phyloP scores from a whole-genome alignment of 2,113 vertebrate species.

The Morone chrysops region DNA sequence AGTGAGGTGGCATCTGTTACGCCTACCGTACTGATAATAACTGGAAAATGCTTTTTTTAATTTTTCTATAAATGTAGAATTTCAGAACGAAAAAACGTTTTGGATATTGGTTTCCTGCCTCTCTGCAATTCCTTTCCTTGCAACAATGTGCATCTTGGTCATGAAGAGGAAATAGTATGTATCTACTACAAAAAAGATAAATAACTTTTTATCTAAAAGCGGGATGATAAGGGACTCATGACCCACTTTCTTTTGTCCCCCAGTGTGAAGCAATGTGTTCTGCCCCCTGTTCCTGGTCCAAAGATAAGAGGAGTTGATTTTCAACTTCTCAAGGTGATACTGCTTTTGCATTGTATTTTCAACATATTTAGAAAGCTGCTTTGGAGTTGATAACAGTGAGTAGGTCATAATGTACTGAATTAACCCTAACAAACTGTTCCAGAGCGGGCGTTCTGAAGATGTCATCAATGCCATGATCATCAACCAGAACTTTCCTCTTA shows the following conservation, averaged over 20 bases:
- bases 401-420: not conserved
- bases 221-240: slow-evolving; percentile 7
- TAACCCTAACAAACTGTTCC: slow-evolving; percentile 8
- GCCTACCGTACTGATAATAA: not conserved
- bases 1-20: not conserved
- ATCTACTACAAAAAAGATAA: not conserved
- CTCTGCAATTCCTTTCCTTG: slow-evolving; percentile 81
- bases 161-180: slow-evolving; percentile 89
- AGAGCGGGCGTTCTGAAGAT: slow-evolving; percentile 89
- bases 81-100: slow-evolving; percentile 76
- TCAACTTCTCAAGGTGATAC: slow-evolving; percentile 88
- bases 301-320: slow-evolving; percentile 93
- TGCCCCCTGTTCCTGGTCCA: slow-evolving; percentile 93
- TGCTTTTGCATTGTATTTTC: not conserved
- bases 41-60: slow-evolving; percentile 2
- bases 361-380: not conserved
- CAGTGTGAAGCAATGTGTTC: slow-evolving; percentile 88
- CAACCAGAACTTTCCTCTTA: slow-evolving; percentile 86
- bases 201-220: not conserved
- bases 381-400: not conserved
- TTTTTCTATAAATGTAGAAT: slow-evolving; percentile 73
- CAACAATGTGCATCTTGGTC: slow-evolving; percentile 82
- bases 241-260: slow-evolving; percentile 21
- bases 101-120: slow-evolving; percentile 86
- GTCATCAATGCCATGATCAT: slow-evolving; percentile 85